A percentile compares a stretch with the other conserved stretches of the same genome.
Conservation (phyloP, 2,797 vertebrate genomes). For the Picus viridis region DNA sequence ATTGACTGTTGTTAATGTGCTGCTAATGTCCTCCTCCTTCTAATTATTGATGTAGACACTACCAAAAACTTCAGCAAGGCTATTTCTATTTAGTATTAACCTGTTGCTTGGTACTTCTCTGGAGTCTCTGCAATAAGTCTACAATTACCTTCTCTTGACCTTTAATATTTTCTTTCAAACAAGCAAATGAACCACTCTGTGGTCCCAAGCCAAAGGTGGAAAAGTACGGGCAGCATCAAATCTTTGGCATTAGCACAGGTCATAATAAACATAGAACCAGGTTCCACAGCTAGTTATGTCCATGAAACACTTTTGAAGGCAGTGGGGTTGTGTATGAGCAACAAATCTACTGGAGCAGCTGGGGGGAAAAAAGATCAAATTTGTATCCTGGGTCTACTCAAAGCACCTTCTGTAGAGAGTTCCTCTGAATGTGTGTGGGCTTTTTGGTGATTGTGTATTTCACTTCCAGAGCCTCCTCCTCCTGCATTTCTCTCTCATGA, state of each 20-base stretch:
- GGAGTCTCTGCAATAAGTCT: not conserved
- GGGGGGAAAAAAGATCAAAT: accelerated
- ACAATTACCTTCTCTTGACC: not conserved
- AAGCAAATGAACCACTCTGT: not conserved
- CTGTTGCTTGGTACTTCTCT: not conserved
- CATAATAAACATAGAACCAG: not conserved
- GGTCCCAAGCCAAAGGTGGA: not conserved
- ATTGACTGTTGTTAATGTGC: not conserved
- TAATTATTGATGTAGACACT: not conserved
- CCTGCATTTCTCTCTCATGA: accelerated
- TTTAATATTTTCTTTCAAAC: not conserved
- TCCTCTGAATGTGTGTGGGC: not conserved
- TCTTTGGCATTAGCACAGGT: not conserved
- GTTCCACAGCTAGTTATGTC: not conserved
- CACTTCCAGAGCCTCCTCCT: not conserved
- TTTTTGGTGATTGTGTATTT: not conserved
- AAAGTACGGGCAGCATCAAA: not conserved
- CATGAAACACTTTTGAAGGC: not conserved
- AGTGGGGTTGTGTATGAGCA: not conserved
- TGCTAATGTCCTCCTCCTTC: not conserved
- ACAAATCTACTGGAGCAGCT: not conserved
- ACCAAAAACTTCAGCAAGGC: not conserved
- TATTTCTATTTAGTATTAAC: not conserved
- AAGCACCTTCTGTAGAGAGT: not conserved
- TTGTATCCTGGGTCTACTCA: not conserved